Percentiles rank a stretch among this genome's conserved stretches.
These are phyloP conservation scores for Ecdyonurus torrentis DNA, from an alignment of 2,888 invertebrate species.

Conservation along the genomic window DNA sequence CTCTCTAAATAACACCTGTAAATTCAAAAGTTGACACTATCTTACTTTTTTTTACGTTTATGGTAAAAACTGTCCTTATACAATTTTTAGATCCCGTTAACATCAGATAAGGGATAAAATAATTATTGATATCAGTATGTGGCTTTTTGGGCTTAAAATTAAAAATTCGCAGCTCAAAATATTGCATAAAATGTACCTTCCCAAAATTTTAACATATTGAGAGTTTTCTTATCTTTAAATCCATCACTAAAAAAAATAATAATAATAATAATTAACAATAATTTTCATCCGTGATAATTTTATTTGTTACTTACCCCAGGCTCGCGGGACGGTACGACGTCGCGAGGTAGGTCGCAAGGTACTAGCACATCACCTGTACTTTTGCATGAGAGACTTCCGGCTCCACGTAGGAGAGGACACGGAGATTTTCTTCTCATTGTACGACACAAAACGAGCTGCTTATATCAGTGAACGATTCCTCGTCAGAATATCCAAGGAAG, in stretches of 20 bases:
- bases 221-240: no score
- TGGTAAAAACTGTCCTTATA: no score
- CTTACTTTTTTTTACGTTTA: neutral
- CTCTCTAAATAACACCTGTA: no score
- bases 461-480: slow-evolving; percentile 76
- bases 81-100: no score
- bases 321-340: slow-evolving; percentile 33
- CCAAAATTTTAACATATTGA: no score
- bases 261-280: neutral
- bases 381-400: slow-evolving; percentile 77
- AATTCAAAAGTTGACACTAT: no score
- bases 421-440: slow-evolving; percentile 73
- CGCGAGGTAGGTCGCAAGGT: slow-evolving; percentile 29
- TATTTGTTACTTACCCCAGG: slow-evolving; percentile 19
- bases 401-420: slow-evolving; percentile 76
- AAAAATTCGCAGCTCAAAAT: no score
- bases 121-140: no score
- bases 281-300: slow-evolving; percentile 6
- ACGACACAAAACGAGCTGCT: slow-evolving; percentile 58
- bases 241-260: no score
- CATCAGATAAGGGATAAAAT: no score
- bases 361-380: slow-evolving; percentile 62
- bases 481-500: slow-evolving; percentile 75
- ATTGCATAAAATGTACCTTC: no score
- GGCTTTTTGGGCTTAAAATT: no score